A percentile compares a stretch with the other conserved stretches of the same genome.
phyloP scores from a whole-genome alignment of 2,888 invertebrate species.

The Ypsolopha scabrella region DNA sequence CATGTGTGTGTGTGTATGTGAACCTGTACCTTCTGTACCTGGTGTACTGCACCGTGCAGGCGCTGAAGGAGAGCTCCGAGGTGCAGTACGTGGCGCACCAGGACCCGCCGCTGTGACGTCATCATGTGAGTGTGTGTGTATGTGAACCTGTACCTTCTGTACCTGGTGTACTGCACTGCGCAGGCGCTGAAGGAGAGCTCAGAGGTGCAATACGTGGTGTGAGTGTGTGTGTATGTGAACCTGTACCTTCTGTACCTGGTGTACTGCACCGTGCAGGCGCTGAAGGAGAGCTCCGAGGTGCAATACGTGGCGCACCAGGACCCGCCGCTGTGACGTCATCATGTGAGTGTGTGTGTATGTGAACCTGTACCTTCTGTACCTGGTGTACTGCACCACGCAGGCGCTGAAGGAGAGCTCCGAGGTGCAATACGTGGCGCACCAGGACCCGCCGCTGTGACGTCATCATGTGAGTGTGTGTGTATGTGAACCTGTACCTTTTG shows the following conservation, averaged over 20 bases:
- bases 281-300: slow-evolving; percentile 30
- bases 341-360: slow-evolving; percentile 9
- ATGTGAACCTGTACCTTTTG: not conserved
- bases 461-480: not conserved
- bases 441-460: slow-evolving; percentile 11
- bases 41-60: slow-evolving; percentile 24
- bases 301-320: slow-evolving; percentile 31
- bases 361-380: slow-evolving; percentile 35
- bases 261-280: slow-evolving; percentile 20
- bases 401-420: slow-evolving; percentile 28
- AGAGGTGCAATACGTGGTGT: slow-evolving; percentile 33
- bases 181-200: slow-evolving; percentile 27
- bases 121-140: too few species aligned
- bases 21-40: not conserved
- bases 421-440: slow-evolving; percentile 36
- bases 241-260: slow-evolving; percentile 15
- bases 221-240: not conserved
- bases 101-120: too few species aligned
- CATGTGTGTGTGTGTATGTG: not conserved
- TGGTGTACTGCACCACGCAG: slow-evolving; percentile 28
- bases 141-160: slow-evolving; percentile 35
- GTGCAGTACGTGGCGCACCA: slow-evolving; percentile 34
- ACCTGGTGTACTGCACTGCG: slow-evolving; percentile 28
- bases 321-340: too few species aligned
- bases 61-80: slow-evolving; percentile 27